Base-by-base conservation (phyloP, 2,113 vertebrate species). In the Pseudois nayaur region DNA sequence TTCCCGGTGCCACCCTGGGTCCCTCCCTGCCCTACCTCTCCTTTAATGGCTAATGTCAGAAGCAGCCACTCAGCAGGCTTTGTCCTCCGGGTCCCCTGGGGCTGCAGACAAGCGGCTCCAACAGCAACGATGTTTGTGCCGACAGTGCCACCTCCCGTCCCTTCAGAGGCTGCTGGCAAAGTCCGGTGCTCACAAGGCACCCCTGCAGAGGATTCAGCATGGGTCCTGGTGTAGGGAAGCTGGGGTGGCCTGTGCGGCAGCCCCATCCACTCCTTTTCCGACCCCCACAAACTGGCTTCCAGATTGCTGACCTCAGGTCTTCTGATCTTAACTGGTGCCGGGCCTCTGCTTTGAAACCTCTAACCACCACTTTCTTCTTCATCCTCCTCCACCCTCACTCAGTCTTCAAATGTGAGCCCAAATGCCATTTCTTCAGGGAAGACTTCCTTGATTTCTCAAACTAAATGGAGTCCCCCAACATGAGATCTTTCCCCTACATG, bases 91-190 rank as follows among this genome's bases (percentile, higher is more conserved):
- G 52, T 59, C 45, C 81, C 87, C 27, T 5, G 2, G 3, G 45
- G 23, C 36, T 33, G 57, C 64, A 0, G 54, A 76, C 10, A 3
- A 4, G 14, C 3, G 0, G 45, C 40, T 62, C 62, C 52, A 10
- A 21, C 52, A 3, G 14, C 13, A 33, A 3, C 2, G 0, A 25
- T 89, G 33, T 29, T 54, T 71, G 89, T 54, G 89, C 43, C 1
- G 0, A 95, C 97, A 94, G 78, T 1, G 86, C 98, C 97, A 86
- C 82, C 97, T 97, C 29, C 92, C 0, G 88, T 29, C 45, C 83
- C 62, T 21, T 25, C 52, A 2, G 29, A 59, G 33, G 67, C 86
- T 55, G 43, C 64, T 11, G 60, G 54, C 29, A 11, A 6, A 0
- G 12, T 5, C 21, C 5, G 3, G 78, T 6, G 79, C 59, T 31